These are phyloP conservation scores for Sylvicapra grimmia DNA, from an alignment of 2,113 vertebrate genomes.

Conservation along the genomic window DNA sequence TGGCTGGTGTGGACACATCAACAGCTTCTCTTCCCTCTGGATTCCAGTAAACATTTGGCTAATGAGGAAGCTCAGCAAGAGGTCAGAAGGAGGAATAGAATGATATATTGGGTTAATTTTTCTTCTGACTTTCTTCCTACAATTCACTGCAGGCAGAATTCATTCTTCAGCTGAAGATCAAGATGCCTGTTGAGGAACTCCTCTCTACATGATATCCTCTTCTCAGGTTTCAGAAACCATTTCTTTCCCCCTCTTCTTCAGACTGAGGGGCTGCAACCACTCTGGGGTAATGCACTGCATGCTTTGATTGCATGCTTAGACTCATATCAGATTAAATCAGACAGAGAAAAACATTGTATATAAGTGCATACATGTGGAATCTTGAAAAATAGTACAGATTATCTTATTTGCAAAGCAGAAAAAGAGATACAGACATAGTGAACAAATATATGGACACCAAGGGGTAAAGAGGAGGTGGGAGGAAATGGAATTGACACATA, in stretches of 20 bases:
- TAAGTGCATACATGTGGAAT: not conserved
- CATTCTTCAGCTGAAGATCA: not conserved
- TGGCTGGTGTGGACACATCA: not conserved
- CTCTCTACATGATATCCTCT: not conserved
- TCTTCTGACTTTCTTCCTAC: not conserved
- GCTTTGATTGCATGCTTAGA: not conserved
- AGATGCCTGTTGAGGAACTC: not conserved
- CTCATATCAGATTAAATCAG: not conserved
- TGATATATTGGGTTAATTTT: not conserved
- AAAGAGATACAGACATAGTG: not conserved
- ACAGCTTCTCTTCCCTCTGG: not conserved
- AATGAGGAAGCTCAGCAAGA: not conserved
- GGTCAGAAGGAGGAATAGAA: not conserved
- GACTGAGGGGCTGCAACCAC: not conserved
- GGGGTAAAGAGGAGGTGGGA: not conserved
- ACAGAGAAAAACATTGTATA: not conserved
- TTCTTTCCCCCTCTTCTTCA: not conserved
- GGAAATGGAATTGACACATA: not conserved
- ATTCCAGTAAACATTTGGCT: not conserved
- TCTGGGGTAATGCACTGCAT: not conserved
- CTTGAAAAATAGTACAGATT: not conserved
- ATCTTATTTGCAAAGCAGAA: not conserved
- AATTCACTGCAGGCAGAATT: not conserved
- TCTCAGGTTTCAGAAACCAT: not conserved
- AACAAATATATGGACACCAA: not conserved